Evolutionary conservation across 2,113 vertebrate species (phyloP), one percentile per base, ranked within the genome.

Genomic region (Sceloporus tristichus): DNA sequence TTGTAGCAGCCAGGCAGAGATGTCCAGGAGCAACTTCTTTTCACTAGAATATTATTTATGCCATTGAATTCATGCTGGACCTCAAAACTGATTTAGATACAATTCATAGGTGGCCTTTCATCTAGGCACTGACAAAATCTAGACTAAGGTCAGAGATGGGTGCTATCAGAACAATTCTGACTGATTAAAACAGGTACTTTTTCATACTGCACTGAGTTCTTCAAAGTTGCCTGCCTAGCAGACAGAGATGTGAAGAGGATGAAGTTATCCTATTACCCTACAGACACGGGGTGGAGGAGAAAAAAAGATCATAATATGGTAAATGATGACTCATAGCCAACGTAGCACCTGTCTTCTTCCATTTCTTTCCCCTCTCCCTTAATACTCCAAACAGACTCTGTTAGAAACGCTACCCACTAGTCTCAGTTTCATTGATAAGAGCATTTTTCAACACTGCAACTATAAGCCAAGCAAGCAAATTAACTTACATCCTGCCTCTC

Each of bases 401-500:
- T 18, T 18, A 62, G 11, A 62, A 62, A 14, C 4, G 18, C 59
- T 7, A 27, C 23, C 48, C 34, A 86, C 19, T 2, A 23, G 40
- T 38, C 27, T 5, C 42, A 42, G 65, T 5, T 29, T 18, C 2
- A 66, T 25, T 42, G 14, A 82, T 65, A 83, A 88, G 48, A 29
- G 34, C 34, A 40, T 71, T 27, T 18, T 13, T 27, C 48, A 34
- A 29, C 21, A 70, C 5, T 89, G 73, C 66, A 82, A 91, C 89
- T 71, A 75, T 27, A 9, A 90, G 85, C 1, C 25, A 84, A 79
- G 25, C n/a, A 76, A 78, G 25, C 23, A 81, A 73, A 40, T 62
- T 87, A 82, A 96, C 99, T 98, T 96, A 99, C 99, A 99, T 98
- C 76, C 98, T 98, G 91, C 98, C 98, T 90, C 98, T 97, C 95